Conservation (phyloP, 2,888 invertebrate species). For the Eupithecia inturbata region DNA sequence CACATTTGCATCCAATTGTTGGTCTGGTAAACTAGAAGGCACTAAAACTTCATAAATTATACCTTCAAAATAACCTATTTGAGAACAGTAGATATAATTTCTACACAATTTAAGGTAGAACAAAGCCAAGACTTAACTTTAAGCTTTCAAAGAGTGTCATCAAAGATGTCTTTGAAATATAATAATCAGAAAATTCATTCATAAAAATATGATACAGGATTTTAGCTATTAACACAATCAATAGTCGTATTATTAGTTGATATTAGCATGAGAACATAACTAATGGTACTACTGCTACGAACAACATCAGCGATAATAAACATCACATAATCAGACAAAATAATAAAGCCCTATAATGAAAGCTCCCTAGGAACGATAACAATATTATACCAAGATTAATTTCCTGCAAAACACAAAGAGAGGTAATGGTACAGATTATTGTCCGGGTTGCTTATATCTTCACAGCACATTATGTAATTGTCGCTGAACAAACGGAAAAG, state of each 20-base stretch:
- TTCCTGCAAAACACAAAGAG: slow-evolving; percentile 52
- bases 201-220: neutral
- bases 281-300: neutral
- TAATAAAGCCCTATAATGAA: slow-evolving; percentile 17
- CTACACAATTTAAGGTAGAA: no score
- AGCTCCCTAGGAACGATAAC: slow-evolving; percentile 43
- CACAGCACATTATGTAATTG: slow-evolving; percentile 40
- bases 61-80: no score
- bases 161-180: neutral
- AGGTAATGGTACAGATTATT: slow-evolving; percentile 47
- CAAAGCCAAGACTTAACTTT: neutral
- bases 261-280: neutral
- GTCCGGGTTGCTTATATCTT: slow-evolving; percentile 36
- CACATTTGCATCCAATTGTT: no score
- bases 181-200: neutral
- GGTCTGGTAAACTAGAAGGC: no score
- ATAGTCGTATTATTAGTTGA: neutral
- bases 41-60: no score
- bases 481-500: slow-evolving; percentile 43
- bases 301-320: slow-evolving; percentile 10
- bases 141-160: neutral
- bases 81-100: no score
- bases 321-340: slow-evolving; percentile 9
- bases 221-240: neutral
- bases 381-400: slow-evolving; percentile 56